A percentile compares a stretch with the other conserved stretches of the same genome.
These are phyloP conservation scores for Opisthocomus hoazin DNA, from an alignment of 2,113 vertebrate genomes.

Conservation along the genomic window DNA sequence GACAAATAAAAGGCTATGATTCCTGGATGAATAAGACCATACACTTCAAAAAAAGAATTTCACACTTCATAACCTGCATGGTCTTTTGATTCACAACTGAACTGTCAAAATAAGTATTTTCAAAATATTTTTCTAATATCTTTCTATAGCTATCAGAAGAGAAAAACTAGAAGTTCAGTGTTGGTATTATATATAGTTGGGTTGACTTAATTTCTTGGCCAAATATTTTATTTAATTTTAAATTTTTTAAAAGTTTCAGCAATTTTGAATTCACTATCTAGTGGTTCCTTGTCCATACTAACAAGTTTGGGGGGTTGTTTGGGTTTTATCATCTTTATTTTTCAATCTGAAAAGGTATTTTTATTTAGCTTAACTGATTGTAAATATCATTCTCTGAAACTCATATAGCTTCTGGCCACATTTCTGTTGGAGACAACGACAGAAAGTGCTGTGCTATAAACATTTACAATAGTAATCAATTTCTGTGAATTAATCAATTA, in stretches of 20 bases:
- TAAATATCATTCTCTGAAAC: not conserved
- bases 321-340: not conserved
- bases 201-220: not conserved
- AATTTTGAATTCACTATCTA: not conserved
- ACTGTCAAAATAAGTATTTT: not conserved
- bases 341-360: not conserved
- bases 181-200: not conserved
- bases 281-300: not conserved
- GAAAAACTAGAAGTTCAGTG: not conserved
- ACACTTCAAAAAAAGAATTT: not conserved
- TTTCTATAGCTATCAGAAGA: not conserved
- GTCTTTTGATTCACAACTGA: not conserved
- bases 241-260: not conserved
- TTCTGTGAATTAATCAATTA: not conserved
- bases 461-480: not conserved
- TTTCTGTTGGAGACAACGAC: not conserved
- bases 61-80: not conserved
- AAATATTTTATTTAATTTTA: not conserved
- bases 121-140: not conserved
- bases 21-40: not conserved
- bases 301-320: not conserved
- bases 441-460: not conserved
- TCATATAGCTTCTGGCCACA: not conserved
- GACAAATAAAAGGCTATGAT: not conserved
- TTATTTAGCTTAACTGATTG: not conserved